Percentiles rank a stretch among this genome's conserved stretches.
Conservation (phyloP, 92 coral and sea anemone genomes). For the Phenganax subtilis region DNA sequence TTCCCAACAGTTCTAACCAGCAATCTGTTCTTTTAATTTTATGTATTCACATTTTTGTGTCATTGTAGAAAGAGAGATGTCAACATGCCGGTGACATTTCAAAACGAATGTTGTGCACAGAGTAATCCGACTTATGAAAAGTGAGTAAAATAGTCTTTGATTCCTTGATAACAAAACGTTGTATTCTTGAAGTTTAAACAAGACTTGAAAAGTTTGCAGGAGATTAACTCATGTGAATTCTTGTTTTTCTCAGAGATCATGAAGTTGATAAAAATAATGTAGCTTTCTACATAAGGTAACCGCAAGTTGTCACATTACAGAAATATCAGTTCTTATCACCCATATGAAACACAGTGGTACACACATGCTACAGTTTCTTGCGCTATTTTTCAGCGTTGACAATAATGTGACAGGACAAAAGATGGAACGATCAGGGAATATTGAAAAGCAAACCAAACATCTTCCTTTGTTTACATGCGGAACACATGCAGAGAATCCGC, state of each 20-base stretch:
- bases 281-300: slow-evolving; percentile 21
- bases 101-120: neutral
- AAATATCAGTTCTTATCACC: no score
- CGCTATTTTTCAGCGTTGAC: no score
- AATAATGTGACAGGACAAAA: no score
- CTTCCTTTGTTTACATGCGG: no score
- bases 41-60: neutral
- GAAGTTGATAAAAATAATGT: neutral
- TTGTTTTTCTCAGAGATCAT: neutral
- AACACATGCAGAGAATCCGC: no score
- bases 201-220: neutral
- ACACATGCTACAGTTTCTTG: no score
- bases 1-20: neutral
- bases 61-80: slow-evolving; percentile 2
- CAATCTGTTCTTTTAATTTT: neutral
- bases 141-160: neutral
- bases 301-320: no score
- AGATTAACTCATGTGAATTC: neutral
- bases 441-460: no score
- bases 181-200: neutral
- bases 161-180: neutral
- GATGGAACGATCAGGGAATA: no score
- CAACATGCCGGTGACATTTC: neutral
- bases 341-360: no score
- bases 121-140: slow-evolving; percentile 18